These are phyloP conservation scores for Bergia puertoricense DNA, from an alignment of 92 coral and sea anemone species.

Conservation along the genomic window DNA sequence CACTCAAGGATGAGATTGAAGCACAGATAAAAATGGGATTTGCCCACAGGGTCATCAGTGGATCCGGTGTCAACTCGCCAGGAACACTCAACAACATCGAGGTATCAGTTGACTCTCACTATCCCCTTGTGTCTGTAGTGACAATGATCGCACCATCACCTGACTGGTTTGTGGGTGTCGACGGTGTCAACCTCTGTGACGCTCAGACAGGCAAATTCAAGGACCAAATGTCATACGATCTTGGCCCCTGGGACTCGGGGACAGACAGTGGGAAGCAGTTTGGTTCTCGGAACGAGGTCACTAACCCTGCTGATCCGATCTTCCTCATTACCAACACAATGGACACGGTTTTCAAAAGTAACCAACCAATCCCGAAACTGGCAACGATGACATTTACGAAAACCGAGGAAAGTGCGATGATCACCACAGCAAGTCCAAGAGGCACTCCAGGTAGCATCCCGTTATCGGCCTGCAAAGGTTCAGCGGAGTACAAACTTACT, in stretches of 20 bases:
- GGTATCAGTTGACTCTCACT: constrained; percentile 17
- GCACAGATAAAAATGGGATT: neutral
- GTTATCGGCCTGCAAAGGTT: constrained; percentile 47
- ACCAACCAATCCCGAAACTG: too few relatives aligned
- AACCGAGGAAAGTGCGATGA: neutral
- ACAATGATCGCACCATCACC: constrained; percentile 65
- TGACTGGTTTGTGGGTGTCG: neutral
- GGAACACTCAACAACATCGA: neutral
- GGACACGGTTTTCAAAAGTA: neutral
- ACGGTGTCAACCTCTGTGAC: constrained; percentile 27
- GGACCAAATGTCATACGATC: too few relatives aligned
- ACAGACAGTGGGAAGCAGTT: too few relatives aligned
- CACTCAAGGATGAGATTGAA: neutral
- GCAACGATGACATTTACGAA: too few relatives aligned
- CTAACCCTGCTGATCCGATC: constrained; percentile 17
- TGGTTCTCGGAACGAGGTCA: neutral
- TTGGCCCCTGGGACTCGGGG: too few relatives aligned
- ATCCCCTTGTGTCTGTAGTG: constrained; percentile 46
- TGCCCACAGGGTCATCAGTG: neutral
- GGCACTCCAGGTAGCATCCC: neutral
- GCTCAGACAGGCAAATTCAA: neutral
- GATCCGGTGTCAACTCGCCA: neutral
- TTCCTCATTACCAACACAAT: constrained; percentile 15
- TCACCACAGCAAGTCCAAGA: too few relatives aligned
- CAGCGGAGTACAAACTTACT: constrained; percentile 46